These are phyloP conservation scores for Coregonus ussuriensis DNA, from an alignment of 2,797 vertebrate genomes.

Conservation along the genomic window DNA sequence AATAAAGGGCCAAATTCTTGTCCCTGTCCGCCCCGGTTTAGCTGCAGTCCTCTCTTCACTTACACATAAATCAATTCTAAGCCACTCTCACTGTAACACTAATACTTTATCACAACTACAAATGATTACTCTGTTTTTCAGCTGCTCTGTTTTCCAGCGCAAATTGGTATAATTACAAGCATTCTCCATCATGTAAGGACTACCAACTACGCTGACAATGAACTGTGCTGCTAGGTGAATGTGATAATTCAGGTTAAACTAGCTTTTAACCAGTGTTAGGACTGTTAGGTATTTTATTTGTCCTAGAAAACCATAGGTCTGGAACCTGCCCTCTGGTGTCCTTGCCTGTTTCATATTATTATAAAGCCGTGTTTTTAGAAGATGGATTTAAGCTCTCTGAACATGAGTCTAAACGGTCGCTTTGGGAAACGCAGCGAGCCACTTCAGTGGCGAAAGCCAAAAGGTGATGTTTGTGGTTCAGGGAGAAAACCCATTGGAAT, in stretches of 20 bases:
- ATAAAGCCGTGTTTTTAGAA: slow-evolving; percentile 54
- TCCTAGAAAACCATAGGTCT: slow-evolving; percentile 36
- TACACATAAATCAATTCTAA: neutral
- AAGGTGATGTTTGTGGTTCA: slow-evolving; percentile 67
- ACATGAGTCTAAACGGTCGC: slow-evolving; percentile 48
- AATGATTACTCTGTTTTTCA: neutral
- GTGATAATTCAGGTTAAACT: neutral
- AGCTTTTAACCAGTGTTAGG: no score
- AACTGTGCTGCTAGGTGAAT: neutral
- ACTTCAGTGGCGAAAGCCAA: slow-evolving; percentile 68
- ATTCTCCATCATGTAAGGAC: neutral
- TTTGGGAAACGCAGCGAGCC: slow-evolving; percentile 25
- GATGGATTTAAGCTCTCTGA: slow-evolving; percentile 51
- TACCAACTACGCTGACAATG: neutral
- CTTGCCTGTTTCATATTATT: slow-evolving; percentile 54
- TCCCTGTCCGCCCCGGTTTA: no score
- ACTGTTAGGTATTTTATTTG: neutral
- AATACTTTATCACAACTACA: neutral
- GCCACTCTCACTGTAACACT: neutral
- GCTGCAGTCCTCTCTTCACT: neutral
- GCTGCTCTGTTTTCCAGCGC: neutral
- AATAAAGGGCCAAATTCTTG: no score
- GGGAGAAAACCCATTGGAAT: slow-evolving; percentile 64
- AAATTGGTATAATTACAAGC: no score
- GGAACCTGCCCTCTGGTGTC: slow-evolving; percentile 36